These are phyloP conservation scores for Unio delphinus DNA, from an alignment of 2,888 invertebrate species.

Conservation along the genomic window DNA sequence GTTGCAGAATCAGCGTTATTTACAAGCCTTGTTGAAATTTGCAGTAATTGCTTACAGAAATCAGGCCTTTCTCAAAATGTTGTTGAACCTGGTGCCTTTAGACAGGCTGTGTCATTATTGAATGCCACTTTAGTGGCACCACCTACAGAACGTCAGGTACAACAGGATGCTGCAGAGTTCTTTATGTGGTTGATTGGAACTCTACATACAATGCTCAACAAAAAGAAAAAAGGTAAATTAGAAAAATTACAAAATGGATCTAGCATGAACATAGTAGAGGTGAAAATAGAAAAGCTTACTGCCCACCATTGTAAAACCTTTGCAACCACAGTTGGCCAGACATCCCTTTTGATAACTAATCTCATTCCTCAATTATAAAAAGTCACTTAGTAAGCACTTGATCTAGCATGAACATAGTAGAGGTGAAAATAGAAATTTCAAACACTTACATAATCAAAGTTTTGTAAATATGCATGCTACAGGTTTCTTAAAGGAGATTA, in stretches of 20 bases:
- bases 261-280: not conserved
- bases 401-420: not conserved
- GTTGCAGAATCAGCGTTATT: conserved; percentile 52
- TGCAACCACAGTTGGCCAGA: too few relatives aligned
- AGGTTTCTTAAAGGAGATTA: too few relatives aligned
- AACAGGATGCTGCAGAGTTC: conserved; percentile 68
- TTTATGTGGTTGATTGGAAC: conserved; percentile 65
- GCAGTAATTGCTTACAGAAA: conserved; percentile 44
- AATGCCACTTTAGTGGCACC: conserved; percentile 44
- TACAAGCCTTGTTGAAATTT: conserved; percentile 43
- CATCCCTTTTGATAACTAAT: too few relatives aligned
- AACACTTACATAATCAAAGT: too few relatives aligned
- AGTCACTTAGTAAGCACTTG: too few relatives aligned
- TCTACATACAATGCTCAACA: conserved; percentile 60
- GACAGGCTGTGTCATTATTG: conserved; percentile 50
- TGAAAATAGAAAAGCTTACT: not conserved
- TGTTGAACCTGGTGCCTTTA: conserved; percentile 45
- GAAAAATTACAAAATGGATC: not conserved
- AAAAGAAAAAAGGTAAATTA: conserved; percentile 43
- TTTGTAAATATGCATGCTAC: too few relatives aligned
- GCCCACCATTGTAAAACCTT: not conserved
- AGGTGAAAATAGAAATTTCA: not conserved
- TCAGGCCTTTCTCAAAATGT: conserved; percentile 21
- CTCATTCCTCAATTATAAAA: too few relatives aligned
- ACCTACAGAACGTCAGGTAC: conserved; percentile 46